These are phyloP conservation scores for Conistra vaccinii DNA, from an alignment of 2,888 invertebrate genomes.

Conservation along the genomic window DNA sequence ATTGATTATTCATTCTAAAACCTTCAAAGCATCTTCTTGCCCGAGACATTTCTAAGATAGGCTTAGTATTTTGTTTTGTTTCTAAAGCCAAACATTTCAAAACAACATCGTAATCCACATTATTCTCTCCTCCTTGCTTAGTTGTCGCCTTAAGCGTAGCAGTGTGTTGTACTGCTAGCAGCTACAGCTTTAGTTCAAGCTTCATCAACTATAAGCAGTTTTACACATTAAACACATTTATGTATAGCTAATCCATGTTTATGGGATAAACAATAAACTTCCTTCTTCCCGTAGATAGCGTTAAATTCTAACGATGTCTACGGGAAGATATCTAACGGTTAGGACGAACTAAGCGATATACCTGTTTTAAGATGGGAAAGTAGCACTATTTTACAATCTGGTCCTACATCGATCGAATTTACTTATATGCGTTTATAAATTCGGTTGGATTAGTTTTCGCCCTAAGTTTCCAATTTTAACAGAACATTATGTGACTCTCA, in stretches of 20 bases:
- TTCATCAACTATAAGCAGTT: slow-evolving; percentile 55
- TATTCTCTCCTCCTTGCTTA: slow-evolving; percentile 49
- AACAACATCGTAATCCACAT: slow-evolving; percentile 32
- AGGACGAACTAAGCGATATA: not conserved
- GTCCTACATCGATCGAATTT: not conserved
- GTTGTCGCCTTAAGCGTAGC: slow-evolving; percentile 61
- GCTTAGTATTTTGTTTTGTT: too few species aligned
- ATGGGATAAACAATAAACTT: slow-evolving; percentile 32
- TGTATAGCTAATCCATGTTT: slow-evolving; percentile 29
- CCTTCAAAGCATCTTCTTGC: not conserved
- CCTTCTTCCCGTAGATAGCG: slow-evolving; percentile 3
- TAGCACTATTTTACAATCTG: not conserved
- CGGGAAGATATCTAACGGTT: not conserved
- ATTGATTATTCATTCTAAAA: not conserved
- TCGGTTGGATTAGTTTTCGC: not conserved
- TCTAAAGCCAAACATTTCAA: not conserved
- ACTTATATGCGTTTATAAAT: not conserved
- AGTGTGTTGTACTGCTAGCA: slow-evolving; percentile 58
- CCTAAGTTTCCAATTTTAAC: not conserved
- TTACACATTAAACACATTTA: slow-evolving; percentile 42
- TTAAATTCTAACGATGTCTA: slow-evolving; percentile 1
- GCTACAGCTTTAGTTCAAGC: slow-evolving; percentile 50
- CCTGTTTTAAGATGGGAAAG: not conserved
- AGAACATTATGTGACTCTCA: not conserved
- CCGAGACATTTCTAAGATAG: not conserved